Evolutionary conservation across 2,797 vertebrate genomes (phyloP), one percentile per base, ranked within the genome.

Genomic region (Bradypodion pumilum): DNA sequence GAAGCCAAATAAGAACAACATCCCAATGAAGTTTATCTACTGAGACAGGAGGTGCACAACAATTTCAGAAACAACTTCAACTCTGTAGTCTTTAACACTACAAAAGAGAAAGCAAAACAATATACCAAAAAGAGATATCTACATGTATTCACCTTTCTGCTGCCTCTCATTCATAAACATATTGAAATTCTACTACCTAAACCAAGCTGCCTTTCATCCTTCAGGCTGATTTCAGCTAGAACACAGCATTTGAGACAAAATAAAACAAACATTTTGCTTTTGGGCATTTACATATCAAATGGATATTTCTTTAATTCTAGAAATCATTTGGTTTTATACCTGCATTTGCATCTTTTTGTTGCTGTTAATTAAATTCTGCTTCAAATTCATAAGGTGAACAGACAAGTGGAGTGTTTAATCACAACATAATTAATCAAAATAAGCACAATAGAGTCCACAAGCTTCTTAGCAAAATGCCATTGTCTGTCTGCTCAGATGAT

Each of bases 321-420:
- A 44, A 7, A 1, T 12, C 59, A n/a, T 35, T 46, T 44, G 49
- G 23, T 79, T 77, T 77, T 40, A 49, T 27, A 21, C 23, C 19
- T 68, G 44, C 44, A 32, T 19, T 27, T 40, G 56, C 60, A 60
- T 77, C 37, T 25, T 74, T 42, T n/a, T 78, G 6, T 78, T 62
- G 27, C 19, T 56, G 23, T 59, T 69, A 80, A 70, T 49, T 56
- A 69, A 35, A 37, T 70, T 40, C 35, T 32, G 27, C 6, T 46
- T 62, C 69, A 82, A 19, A 19, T 74, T 70, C 35, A 4, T 73
- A 35, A 46, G 29, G 40, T 49, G 42, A 74, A 63, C 62, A 82
- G 59, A 82, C 42, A 74, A 62, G 29, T 62, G 59, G 42, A 62
- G 63, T 59, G 46, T 59, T 74, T 74, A 74, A 82, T 65, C 70